Conservation (phyloP, 2,888 invertebrate genomes). For the Melinopterus prodromus region DNA sequence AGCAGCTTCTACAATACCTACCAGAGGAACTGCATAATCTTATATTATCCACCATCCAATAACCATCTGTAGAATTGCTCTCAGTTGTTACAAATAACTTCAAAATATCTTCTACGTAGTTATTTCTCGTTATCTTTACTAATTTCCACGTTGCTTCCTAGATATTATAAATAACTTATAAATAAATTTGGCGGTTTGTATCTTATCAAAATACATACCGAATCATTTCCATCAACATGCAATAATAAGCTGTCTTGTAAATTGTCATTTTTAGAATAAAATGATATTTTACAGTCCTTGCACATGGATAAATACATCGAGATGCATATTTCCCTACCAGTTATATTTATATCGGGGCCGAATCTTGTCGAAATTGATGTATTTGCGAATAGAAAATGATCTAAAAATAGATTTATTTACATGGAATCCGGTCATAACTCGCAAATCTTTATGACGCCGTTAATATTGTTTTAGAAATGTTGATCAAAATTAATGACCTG, state of each 20-base stretch:
- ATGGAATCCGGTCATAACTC: not conserved
- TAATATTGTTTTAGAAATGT: slow-evolving; percentile 14
- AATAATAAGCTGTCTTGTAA: slow-evolving; percentile 37
- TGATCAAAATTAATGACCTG: not conserved
- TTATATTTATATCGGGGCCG: slow-evolving; percentile 50
- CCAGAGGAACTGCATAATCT: slow-evolving; percentile 55
- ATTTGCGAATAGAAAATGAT: slow-evolving; percentile 53
- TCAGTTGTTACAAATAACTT: slow-evolving; percentile 55
- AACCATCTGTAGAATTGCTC: slow-evolving; percentile 47
- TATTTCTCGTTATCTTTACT: slow-evolving; percentile 51
- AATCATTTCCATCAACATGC: slow-evolving; percentile 27
- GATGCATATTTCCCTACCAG: slow-evolving; percentile 51
- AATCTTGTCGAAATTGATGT: slow-evolving; percentile 50
- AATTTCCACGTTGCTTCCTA: slow-evolving; percentile 47
- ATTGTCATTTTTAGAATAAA: slow-evolving; percentile 46
- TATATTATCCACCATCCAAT: slow-evolving; percentile 56
- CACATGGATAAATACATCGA: slow-evolving; percentile 53
- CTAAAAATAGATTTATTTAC: slow-evolving; percentile 45
- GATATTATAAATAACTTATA: slow-evolving; percentile 18
- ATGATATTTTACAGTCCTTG: slow-evolving; percentile 51
- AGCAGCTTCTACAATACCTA: slow-evolving; percentile 38
- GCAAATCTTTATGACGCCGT: slow-evolving; percentile 11
- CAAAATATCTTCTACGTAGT: slow-evolving; percentile 48
- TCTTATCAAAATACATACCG: slow-evolving; percentile 30
- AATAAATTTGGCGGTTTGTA: slow-evolving; percentile 19